Conservation (phyloP, 2,888 invertebrate species). For the Neuroscelio doddi region DNA sequence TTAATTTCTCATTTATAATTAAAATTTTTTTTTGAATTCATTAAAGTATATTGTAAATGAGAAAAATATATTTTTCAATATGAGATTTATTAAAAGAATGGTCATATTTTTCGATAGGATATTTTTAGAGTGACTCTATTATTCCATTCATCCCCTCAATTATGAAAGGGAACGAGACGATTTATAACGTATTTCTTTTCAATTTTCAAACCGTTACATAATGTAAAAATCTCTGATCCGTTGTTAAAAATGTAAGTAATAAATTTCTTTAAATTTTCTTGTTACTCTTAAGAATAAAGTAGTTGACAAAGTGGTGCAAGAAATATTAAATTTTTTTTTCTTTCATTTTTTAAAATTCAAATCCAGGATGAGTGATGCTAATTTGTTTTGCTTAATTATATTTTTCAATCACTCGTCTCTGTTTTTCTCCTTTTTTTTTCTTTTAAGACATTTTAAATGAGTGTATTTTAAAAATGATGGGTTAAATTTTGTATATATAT, state of each 20-base stretch:
- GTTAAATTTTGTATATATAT: too few relatives aligned
- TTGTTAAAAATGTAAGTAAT: slow-evolving; percentile 46
- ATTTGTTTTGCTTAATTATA: background rate
- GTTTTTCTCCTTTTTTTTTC: background rate
- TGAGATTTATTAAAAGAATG: background rate
- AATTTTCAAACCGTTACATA: slow-evolving; percentile 48
- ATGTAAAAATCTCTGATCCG: slow-evolving; percentile 48
- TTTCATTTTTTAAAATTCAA: too few relatives aligned
- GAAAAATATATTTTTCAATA: too few relatives aligned
- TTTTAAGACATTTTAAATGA: too few relatives aligned
- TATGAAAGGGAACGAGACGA: slow-evolving; percentile 22
- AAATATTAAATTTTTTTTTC: background rate
- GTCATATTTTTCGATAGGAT: background rate
- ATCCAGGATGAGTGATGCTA: background rate
- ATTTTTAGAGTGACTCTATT: slow-evolving; percentile 5
- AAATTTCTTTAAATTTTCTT: slow-evolving; percentile 39
- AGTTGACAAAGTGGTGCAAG: slow-evolving; percentile 9
- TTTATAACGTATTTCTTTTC: slow-evolving; percentile 47
- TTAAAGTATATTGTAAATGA: background rate
- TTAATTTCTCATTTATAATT: too few relatives aligned
- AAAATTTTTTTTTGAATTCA: background rate
- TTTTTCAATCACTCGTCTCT: background rate
- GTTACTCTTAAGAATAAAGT: slow-evolving; percentile 30
- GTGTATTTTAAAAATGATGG: too few relatives aligned
- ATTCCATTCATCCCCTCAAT: slow-evolving; percentile 39